phyloP scores from a whole-genome alignment of 2,113 vertebrate species.

The Dolichallabes microphthalmus region DNA sequence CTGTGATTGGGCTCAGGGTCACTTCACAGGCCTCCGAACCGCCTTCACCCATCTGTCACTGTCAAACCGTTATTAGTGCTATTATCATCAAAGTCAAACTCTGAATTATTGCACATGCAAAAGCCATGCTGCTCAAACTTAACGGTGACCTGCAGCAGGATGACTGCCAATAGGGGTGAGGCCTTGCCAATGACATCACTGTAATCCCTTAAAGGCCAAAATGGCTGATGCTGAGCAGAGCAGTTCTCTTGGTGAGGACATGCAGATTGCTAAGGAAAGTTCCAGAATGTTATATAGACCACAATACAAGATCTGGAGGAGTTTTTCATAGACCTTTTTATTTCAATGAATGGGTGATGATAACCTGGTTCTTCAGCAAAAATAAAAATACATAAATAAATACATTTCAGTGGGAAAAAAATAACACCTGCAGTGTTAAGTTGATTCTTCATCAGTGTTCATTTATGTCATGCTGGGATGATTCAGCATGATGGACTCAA shows the following conservation, averaged over 20 bases:
- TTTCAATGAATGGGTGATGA: background rate
- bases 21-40: conserved; percentile 59
- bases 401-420: too few relatives aligned
- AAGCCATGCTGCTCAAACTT: conserved; percentile 45
- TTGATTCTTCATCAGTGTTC: background rate
- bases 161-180: conserved; percentile 54
- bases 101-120: conserved; percentile 57
- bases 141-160: conserved; percentile 52
- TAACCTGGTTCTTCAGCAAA: background rate
- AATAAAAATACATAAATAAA: background rate
- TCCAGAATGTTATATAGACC: conserved; percentile 17
- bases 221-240: conserved; percentile 45
- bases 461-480: background rate
- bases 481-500: background rate
- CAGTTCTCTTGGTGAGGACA: conserved; percentile 32
- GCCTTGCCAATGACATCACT: conserved; percentile 58
- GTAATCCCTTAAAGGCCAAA: conserved; percentile 54
- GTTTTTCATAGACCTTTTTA: background rate
- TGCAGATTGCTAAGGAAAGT: conserved; percentile 41
- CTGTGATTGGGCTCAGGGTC: conserved; percentile 74
- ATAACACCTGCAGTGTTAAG: background rate
- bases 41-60: conserved; percentile 70
- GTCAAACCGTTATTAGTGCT: conserved; percentile 66
- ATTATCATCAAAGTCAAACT: conserved; percentile 63
- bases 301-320: background rate